These are phyloP conservation scores for Exocentrus adspersus DNA, from an alignment of 2,888 invertebrate genomes.

Conservation along the genomic window DNA sequence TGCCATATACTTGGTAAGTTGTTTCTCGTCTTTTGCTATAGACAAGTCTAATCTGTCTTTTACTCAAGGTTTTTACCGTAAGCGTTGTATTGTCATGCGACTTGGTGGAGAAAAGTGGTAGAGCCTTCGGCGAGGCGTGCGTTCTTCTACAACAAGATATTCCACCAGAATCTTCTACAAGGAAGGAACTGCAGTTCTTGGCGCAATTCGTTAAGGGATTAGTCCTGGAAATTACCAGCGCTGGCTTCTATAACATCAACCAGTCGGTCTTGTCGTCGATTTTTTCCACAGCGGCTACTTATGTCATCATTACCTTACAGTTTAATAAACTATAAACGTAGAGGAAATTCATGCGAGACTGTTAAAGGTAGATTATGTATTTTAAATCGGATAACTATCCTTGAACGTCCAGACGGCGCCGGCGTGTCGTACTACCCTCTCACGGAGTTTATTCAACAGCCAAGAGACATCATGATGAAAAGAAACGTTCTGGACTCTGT, in stretches of 20 bases:
- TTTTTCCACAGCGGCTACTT: conserved; percentile 20
- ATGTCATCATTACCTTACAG: conserved; percentile 22
- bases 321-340: conserved; percentile 13
- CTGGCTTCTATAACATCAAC: conserved; percentile 25
- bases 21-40: too few relatives aligned
- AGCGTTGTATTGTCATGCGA: conserved; percentile 14
- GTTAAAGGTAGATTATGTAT: too few relatives aligned
- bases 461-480: too few relatives aligned
- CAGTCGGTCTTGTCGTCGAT: conserved; percentile 11
- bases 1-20: too few relatives aligned
- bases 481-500: too few relatives aligned
- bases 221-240: conserved; percentile 5
- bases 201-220: conserved; percentile 1
- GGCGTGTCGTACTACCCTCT: too few relatives aligned
- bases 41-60: too few relatives aligned
- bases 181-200: conserved; percentile 12
- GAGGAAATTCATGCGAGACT: not conserved
- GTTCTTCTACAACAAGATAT: conserved; percentile 15
- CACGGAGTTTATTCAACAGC: too few relatives aligned
- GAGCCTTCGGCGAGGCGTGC: conserved; percentile 3
- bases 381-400: too few relatives aligned
- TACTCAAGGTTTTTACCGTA: conserved; percentile 2
- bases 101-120: conserved; percentile 7
- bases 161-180: conserved; percentile 4
- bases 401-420: too few relatives aligned